A percentile compares a stretch with the other conserved stretches of the same genome.
Conservation (phyloP, 2,797 vertebrate species). For the Lophotriccus pileatus region DNA sequence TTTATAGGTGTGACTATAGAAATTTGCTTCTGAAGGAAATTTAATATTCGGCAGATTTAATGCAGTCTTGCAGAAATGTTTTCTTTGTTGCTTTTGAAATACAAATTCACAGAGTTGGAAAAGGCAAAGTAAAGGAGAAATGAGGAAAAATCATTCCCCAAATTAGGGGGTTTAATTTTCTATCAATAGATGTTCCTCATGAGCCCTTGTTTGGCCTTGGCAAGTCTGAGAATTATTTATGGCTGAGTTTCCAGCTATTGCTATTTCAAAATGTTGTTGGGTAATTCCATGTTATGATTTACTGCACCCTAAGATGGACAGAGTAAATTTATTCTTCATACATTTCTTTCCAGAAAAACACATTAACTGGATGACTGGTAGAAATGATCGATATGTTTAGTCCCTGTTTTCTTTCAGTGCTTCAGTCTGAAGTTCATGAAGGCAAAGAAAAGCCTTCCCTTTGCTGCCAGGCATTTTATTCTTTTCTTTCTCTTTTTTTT, state of each 20-base stretch:
- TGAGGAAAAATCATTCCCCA: neutral
- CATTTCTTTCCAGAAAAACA: conserved; percentile 1
- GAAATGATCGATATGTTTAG: neutral
- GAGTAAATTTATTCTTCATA: neutral
- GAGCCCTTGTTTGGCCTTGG: neutral
- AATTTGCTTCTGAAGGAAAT: conserved; percentile 23
- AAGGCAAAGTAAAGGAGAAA: neutral
- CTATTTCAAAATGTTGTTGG: neutral
- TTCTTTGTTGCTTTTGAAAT: conserved; percentile 3
- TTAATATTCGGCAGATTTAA: conserved; percentile 18
- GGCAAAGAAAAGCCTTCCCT: neutral
- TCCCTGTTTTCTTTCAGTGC: neutral
- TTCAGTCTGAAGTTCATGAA: neutral
- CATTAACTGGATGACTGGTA: neutral
- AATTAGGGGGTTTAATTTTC: neutral
- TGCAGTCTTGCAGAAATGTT: neutral
- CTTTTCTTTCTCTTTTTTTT: accelerated
- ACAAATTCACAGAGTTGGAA: neutral
- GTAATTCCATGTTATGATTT: neutral
- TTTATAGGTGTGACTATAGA: conserved; percentile 27
- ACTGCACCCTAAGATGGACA: neutral
- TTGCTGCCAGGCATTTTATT: neutral
- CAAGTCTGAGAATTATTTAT: neutral
- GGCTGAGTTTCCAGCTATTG: neutral
- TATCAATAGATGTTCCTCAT: neutral